These are phyloP conservation scores for Pterois miles DNA, from an alignment of 2,797 vertebrate genomes.

Conservation along the genomic window DNA sequence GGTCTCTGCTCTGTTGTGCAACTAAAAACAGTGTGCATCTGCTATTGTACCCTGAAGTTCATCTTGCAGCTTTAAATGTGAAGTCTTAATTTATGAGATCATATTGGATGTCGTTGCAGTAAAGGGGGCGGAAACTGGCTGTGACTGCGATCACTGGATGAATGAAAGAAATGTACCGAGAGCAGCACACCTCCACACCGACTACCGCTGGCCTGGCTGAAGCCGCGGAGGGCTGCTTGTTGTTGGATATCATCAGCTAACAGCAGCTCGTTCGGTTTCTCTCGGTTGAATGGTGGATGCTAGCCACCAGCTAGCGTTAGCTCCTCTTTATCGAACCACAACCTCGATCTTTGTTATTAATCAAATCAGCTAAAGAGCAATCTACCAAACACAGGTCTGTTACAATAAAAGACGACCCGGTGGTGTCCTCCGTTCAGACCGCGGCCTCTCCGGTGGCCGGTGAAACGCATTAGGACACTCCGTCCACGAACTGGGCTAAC, in stretches of 20 bases:
- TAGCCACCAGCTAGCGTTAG: slow-evolving; percentile 22
- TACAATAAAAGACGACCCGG: background rate
- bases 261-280: background rate
- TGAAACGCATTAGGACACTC: slow-evolving; percentile 51
- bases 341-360: background rate
- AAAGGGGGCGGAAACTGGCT: slow-evolving; percentile 26
- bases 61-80: background rate
- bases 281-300: background rate
- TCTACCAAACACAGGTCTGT: background rate
- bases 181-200: background rate
- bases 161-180: slow-evolving; percentile 32
- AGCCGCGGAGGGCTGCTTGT: slow-evolving; percentile 13
- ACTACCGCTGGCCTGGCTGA: background rate
- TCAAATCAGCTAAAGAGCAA: accelerated
- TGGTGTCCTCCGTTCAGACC: background rate
- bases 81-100: background rate
- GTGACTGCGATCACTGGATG: slow-evolving; percentile 4
- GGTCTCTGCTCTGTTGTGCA: background rate
- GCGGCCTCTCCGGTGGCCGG: slow-evolving; percentile 4
- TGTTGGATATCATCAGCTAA: background rate
- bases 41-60: background rate
- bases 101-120: background rate
- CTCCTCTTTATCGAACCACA: background rate
- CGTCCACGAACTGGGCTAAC: slow-evolving; percentile 68
- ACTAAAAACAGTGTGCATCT: background rate